phyloP scores from a whole-genome alignment of 1,140 invertebrate genomes.

The Uloborus diversus region DNA sequence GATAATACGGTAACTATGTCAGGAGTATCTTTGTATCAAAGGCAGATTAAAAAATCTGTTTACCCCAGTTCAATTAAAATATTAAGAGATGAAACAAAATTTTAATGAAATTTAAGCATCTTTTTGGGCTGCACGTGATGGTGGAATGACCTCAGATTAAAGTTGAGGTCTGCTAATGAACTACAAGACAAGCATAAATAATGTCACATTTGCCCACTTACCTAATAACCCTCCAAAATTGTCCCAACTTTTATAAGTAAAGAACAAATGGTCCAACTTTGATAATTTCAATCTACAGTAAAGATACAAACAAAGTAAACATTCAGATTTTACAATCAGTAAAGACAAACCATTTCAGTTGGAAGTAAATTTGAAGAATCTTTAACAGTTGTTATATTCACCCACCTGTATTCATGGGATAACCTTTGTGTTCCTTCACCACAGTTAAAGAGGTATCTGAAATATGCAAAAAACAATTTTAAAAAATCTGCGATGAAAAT shows the following conservation, averaged over 20 bases:
- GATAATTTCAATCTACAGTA: conserved; percentile 73
- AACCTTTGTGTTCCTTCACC: conserved; percentile 90
- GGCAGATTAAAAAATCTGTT: too few species aligned
- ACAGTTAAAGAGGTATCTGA: conserved; percentile 81
- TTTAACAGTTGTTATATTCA: conserved; percentile 10
- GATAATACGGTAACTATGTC: too few species aligned
- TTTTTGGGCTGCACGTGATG: too few species aligned
- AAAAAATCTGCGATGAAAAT: too few species aligned
- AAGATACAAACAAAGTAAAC: conserved; percentile 9
- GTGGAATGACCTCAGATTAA: too few species aligned
- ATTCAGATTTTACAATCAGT: background rate
- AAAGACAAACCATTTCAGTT: too few species aligned
- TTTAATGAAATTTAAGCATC: too few species aligned
- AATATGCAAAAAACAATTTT: too few species aligned
- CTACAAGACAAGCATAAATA: background rate
- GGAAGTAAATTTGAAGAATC: background rate
- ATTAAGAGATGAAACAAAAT: too few species aligned
- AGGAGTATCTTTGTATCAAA: too few species aligned
- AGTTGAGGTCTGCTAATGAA: background rate
- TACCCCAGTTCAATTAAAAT: too few species aligned
- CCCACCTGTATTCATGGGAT: conserved; percentile 81
- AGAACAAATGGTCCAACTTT: conserved; percentile 84
- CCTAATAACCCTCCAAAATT: conserved; percentile 84
- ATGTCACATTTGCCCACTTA: too few species aligned
- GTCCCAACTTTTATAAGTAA: conserved; percentile 83